phyloP scores from a whole-genome alignment of 2,797 vertebrate species.

The Mionectes olivaceus region DNA sequence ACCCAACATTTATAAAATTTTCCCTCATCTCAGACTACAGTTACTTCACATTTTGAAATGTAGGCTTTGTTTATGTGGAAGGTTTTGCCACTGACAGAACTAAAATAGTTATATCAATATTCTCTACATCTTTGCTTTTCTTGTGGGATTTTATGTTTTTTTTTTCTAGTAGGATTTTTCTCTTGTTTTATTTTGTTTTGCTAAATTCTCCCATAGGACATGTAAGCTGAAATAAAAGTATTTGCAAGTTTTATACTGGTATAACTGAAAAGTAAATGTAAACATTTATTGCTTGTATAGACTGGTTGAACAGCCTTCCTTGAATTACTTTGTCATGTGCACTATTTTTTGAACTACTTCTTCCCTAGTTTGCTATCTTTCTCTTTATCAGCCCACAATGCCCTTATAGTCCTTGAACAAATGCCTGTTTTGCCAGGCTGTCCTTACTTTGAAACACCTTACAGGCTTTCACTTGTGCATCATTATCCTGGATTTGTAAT shows the following conservation, averaged over 20 bases:
- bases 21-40: neutral
- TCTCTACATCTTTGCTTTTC: neutral
- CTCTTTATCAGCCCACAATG: neutral
- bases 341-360: neutral
- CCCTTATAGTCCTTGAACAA: conserved; percentile 32
- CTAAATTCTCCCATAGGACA: neutral
- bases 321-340: neutral
- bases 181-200: neutral
- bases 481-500: conserved; percentile 46
- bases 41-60: conserved; percentile 18
- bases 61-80: neutral
- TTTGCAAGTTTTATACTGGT: neutral
- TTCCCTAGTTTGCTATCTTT: neutral
- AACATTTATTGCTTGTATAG: neutral
- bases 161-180: neutral
- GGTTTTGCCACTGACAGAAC: neutral
- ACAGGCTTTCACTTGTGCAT: conserved; percentile 58
- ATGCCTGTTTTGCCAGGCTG: conserved; percentile 7
- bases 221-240: neutral
- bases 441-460: conserved; percentile 59
- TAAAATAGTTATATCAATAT: neutral
- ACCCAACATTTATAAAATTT: neutral
- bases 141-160: neutral
- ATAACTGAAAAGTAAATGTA: conserved; percentile 13
- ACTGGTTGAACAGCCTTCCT: neutral